Conservation (phyloP, 1,140 invertebrate genomes). For the Microplitis mediator region DNA sequence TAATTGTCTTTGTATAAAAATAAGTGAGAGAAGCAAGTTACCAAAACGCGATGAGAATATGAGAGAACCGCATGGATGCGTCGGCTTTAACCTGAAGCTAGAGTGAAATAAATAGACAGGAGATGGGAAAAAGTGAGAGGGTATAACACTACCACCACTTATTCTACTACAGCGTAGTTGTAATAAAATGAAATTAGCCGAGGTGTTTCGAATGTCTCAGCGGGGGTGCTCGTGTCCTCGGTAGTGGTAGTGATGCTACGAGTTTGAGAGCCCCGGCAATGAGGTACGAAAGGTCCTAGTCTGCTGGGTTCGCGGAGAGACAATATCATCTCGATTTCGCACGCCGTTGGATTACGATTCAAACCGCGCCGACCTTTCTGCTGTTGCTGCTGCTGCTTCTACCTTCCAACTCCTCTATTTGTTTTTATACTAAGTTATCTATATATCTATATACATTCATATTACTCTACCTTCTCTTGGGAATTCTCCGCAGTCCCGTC, state of each 20-base stretch:
- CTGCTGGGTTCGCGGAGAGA: constrained; percentile 33
- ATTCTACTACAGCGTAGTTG: constrained; percentile 20
- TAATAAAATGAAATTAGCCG: constrained; percentile 53
- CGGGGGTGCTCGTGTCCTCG: not conserved
- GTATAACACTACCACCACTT: not conserved
- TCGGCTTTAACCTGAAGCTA: not conserved
- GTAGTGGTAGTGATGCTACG: constrained; percentile 1
- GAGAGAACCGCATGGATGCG: constrained; percentile 25
- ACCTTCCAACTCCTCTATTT: not conserved
- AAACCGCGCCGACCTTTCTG: constrained; percentile 32
- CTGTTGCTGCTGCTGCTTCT: not conserved
- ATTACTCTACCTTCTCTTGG: not conserved
- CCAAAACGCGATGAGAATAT: constrained; percentile 4
- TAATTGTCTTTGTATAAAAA: not conserved
- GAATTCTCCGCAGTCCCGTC: constrained; percentile 16
- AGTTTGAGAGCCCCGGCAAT: constrained; percentile 19
- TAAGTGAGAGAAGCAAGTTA: not conserved
- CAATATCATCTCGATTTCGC: constrained; percentile 45
- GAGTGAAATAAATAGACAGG: not conserved
- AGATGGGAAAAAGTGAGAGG: constrained; percentile 5
- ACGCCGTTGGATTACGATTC: constrained; percentile 51
- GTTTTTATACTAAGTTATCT: not conserved
- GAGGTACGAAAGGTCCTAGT: constrained; percentile 33
- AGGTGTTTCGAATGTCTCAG: constrained; percentile 36
- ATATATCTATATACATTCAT: not conserved